Evolutionary conservation across 2,797 vertebrate species (phyloP), one percentile per base, ranked within the genome.

Genomic region (Aplochiton taeniatus): DNA sequence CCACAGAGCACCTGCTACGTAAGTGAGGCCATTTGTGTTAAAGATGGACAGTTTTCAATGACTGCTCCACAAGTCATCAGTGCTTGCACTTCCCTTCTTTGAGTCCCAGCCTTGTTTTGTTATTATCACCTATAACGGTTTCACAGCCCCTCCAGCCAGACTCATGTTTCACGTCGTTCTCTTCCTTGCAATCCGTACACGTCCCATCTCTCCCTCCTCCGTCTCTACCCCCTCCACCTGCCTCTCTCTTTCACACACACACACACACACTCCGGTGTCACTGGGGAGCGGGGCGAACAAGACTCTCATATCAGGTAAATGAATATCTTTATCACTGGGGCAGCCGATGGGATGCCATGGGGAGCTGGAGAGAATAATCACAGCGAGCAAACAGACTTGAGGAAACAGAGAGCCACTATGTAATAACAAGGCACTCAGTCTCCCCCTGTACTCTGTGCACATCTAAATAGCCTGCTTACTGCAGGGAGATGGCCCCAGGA

Each of bases 251-350:
- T 73, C 75, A 74, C 73, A 42, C 66, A n/a, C 11, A 47, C 54
- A 43, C 43, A 1, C 16, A 1, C 14, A 18, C 4, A 20, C 31
- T 14, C 76, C 55, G 16, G 69, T 83, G 83, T 89, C 84, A 88
- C 84, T 88, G 84, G 83, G 83, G 81, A 88, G 81, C 74, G 55
- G 78, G 74, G 42, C 66, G 84, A 90, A 87, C 83, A 88, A 83
- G 83, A 89, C 82, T 84, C 88, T 89, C 87, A 85, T 89, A 89
- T 90, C 83, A 82, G 85, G 82, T 86, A 87, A 89, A 88, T 90
- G 77, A 88, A 89, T 90, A 89, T 90, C 84, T 89, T 87, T 86
- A 88, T 89, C 81, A 78, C 79, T 58, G 74, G 72, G 78, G 82
- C 74, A 81, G 80, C 72, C 84, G 72, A 50, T 44, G 1, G 73